Conservation (phyloP, 2,797 vertebrate genomes). For the Artibeus jamaicensis region DNA sequence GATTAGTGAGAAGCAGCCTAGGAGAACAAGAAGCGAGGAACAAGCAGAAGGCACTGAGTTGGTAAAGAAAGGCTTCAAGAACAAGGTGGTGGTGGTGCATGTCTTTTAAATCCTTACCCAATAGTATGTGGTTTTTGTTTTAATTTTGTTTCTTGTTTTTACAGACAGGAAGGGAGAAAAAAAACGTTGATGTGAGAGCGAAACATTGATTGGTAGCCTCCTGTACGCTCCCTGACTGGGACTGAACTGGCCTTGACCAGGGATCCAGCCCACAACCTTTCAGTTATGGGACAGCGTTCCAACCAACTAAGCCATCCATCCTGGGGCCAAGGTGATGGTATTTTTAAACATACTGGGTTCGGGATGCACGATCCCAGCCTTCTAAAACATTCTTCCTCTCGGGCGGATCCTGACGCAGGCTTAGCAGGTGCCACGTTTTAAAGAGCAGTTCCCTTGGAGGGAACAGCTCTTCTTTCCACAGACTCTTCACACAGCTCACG, state of each 20-base stretch:
- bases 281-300: not conserved
- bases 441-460: not conserved
- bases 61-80: not conserved
- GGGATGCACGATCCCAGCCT: not conserved
- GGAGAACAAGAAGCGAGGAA: not conserved
- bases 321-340: not conserved
- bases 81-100: not conserved
- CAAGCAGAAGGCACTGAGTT: not conserved
- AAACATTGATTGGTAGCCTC: not conserved
- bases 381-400: conserved; percentile 18
- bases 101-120: not conserved
- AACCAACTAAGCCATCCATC: not conserved
- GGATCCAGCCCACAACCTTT: not conserved
- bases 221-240: not conserved
- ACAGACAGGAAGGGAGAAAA: not conserved
- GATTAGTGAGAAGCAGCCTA: not conserved
- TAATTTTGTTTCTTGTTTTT: not conserved
- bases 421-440: not conserved
- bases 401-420: not conserved
- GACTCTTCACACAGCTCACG: not conserved
- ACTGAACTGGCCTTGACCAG: not conserved
- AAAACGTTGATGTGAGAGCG: not conserved
- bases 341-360: not conserved
- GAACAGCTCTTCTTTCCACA: not conserved
- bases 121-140: not conserved